These are phyloP conservation scores for Panurus biarmicus DNA, from an alignment of 2,113 vertebrate species.

Conservation along the genomic window DNA sequence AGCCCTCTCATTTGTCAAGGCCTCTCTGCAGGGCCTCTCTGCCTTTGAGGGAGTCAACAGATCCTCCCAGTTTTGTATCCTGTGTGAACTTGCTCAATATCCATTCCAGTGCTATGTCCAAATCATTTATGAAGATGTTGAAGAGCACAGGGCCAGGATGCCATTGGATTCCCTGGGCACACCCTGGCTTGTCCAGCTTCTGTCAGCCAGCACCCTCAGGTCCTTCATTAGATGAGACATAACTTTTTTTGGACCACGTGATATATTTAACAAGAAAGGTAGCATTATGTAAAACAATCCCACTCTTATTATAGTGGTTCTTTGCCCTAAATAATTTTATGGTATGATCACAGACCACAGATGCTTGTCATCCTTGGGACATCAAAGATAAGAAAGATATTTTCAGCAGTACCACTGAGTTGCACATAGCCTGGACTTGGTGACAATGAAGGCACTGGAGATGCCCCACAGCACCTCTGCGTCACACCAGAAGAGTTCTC, in stretches of 20 bases:
- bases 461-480: neutral
- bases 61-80: accelerated
- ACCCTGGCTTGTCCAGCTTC: neutral
- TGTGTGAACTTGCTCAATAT: accelerated
- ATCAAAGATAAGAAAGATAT: neutral
- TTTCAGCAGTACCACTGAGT: neutral
- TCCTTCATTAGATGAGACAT: neutral
- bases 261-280: neutral
- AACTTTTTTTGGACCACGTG: neutral
- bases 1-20: too few relatives aligned
- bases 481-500: neutral
- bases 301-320: neutral
- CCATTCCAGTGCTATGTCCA: too few relatives aligned
- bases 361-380: neutral
- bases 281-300: neutral
- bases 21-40: neutral
- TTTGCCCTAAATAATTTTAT: neutral
- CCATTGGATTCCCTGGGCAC: neutral
- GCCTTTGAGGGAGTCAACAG: neutral
- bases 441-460: neutral
- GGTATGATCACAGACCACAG: neutral
- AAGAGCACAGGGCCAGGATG: neutral
- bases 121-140: neutral
- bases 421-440: neutral
- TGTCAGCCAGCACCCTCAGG: neutral